Evolutionary conservation across 2,888 invertebrate genomes (phyloP), one percentile per base, ranked within the genome.

Genomic region (Pasiphila rectangulata): DNA sequence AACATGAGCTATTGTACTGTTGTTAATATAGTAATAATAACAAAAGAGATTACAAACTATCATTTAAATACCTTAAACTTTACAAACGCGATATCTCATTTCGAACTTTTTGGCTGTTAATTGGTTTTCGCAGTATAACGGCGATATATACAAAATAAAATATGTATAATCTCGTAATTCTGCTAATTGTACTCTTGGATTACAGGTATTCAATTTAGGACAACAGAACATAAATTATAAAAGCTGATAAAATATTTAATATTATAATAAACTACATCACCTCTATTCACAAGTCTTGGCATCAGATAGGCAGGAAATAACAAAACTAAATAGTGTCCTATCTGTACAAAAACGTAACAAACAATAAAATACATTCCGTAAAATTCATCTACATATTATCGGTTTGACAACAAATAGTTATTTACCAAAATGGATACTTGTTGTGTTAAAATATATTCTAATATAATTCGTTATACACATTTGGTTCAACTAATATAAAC

Each of bases 101-200:
- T n/a, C n/a, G n/a, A n/a, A n/a, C n/a, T n/a, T n/a, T n/a, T n/a
- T n/a, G n/a, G n/a, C n/a, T n/a, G n/a, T n/a, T n/a, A n/a, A n/a
- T n/a, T n/a, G n/a, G n/a, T n/a, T n/a, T n/a, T n/a, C n/a, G n/a
- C n/a, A n/a, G n/a, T n/a, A n/a, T n/a, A n/a, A n/a, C n/a, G 56
- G 56, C 53, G 47, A 62, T 59, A 61, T 54, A 45, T 56, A 64
- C 57, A 72, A 73, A 72, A 72, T 69, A 69, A 66, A n/a, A n/a
- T n/a, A 56, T 67, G 57, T 58, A 61, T 66, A 57, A 59, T 63
- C 65, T 69, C 69, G 67, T 64, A 68, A 66, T 63, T 49, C 53
- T 68, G 58, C 71, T 78, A 78, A 69, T 82, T 83, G 83, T 83
- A 83, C 83, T 83, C 69, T 75, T 64, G 57, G 57, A 66, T 73